Conservation (phyloP, 2,888 invertebrate species). For the Chirona hameri region DNA sequence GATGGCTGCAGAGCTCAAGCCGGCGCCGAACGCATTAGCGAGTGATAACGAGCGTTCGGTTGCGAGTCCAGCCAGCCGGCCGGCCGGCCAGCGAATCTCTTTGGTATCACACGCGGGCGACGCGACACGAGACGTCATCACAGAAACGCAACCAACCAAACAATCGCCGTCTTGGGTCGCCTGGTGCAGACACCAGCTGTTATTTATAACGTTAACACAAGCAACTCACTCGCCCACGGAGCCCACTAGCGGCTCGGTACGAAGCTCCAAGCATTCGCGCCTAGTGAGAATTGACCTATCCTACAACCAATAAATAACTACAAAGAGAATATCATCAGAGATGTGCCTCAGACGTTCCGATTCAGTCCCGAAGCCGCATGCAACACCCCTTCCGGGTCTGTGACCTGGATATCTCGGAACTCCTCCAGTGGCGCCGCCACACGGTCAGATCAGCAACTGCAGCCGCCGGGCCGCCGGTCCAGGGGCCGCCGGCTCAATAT, state of each 20-base stretch:
- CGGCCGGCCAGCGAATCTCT: neutral
- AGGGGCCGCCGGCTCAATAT: neutral
- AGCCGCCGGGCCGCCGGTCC: neutral
- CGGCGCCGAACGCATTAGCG: neutral
- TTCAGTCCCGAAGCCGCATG: neutral
- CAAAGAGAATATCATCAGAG: neutral
- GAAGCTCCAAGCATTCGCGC: neutral
- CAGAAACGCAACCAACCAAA: neutral
- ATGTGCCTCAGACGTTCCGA: neutral
- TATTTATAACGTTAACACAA: neutral
- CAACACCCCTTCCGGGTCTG: neutral
- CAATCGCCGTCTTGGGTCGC: neutral
- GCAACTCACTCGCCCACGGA: neutral
- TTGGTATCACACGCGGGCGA: neutral
- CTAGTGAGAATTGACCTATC: neutral
- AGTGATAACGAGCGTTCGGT: too few relatives aligned
- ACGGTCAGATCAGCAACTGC: neutral
- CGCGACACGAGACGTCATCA: neutral
- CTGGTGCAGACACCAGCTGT: neutral
- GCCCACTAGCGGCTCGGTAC: neutral
- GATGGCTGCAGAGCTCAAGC: neutral
- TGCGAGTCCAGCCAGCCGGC: neutral
- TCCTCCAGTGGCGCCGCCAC: constrained; percentile 23
- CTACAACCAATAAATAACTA: neutral
- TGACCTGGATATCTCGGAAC: neutral